Conservation (phyloP, 2,797 vertebrate genomes). For the Muraenolepis orangiensis region DNA sequence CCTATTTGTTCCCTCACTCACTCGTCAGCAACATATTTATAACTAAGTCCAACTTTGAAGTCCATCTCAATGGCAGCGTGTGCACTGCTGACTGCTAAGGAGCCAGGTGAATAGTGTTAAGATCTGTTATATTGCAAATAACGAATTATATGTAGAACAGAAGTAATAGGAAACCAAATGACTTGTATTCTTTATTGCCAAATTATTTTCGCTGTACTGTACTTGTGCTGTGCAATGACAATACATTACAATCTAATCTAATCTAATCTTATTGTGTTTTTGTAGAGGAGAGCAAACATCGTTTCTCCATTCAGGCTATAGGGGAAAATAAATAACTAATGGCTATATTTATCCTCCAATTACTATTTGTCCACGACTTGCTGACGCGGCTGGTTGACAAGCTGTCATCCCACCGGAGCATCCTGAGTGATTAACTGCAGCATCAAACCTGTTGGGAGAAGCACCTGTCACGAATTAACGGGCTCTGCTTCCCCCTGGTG, state of each 20-base stretch:
- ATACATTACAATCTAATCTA: too few species aligned
- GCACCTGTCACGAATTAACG: background rate
- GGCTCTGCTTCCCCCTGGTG: background rate
- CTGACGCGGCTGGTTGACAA: conserved; percentile 4
- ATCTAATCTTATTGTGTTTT: too few species aligned
- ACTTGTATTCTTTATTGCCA: too few species aligned
- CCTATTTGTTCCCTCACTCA: background rate
- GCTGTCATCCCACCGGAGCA: background rate
- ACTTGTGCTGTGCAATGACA: too few species aligned
- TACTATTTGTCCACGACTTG: background rate
- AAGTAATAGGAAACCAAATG: too few species aligned
- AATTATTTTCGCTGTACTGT: too few species aligned
- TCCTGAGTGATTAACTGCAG: background rate
- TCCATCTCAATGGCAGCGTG: background rate
- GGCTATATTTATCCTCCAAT: background rate
- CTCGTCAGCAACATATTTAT: background rate
- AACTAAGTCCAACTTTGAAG: background rate
- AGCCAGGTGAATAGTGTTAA: background rate
- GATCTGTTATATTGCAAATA: background rate
- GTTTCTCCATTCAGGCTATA: background rate
- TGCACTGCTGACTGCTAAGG: background rate
- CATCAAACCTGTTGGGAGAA: background rate
- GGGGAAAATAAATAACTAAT: background rate
- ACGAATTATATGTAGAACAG: background rate
- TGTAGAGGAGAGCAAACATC: background rate